These are phyloP conservation scores for Parnassius glacialis DNA, from an alignment of 2,888 invertebrate genomes.

Conservation along the genomic window DNA sequence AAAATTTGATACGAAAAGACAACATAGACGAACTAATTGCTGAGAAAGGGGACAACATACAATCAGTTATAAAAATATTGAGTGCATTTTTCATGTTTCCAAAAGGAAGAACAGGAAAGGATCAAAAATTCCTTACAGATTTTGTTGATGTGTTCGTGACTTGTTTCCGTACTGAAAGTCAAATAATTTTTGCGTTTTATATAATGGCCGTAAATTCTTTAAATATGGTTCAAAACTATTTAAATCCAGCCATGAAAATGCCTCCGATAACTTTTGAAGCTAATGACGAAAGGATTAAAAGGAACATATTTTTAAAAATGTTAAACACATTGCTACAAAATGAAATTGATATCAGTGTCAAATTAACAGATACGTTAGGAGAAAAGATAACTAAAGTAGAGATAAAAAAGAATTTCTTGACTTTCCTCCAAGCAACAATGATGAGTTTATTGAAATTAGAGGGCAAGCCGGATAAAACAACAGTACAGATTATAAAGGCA, in stretches of 20 bases:
- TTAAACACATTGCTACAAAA: slow-evolving; percentile 53
- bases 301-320: slow-evolving; percentile 63
- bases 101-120: slow-evolving; percentile 46
- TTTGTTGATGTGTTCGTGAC: slow-evolving; percentile 65
- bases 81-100: slow-evolving; percentile 61
- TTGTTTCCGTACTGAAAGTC: slow-evolving; percentile 60
- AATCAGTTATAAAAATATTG: slow-evolving; percentile 70
- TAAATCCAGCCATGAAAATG: slow-evolving; percentile 57
- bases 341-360: slow-evolving; percentile 65
- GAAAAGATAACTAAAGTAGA: slow-evolving; percentile 63
- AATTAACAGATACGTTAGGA: slow-evolving; percentile 62
- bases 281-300: slow-evolving; percentile 56
- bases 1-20: slow-evolving; percentile 63
- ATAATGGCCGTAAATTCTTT: slow-evolving; percentile 59
- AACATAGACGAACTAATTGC: slow-evolving; percentile 59
- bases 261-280: slow-evolving; percentile 49
- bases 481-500: slow-evolving; percentile 59
- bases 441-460: slow-evolving; percentile 62
- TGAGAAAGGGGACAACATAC: slow-evolving; percentile 71
- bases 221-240: slow-evolving; percentile 60
- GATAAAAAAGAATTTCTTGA: slow-evolving; percentile 62
- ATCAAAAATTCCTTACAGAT: slow-evolving; percentile 53
- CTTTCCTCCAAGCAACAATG: slow-evolving; percentile 63
- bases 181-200: slow-evolving; percentile 67
- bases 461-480: slow-evolving; percentile 59